A percentile compares a stretch with the other conserved stretches of the same genome.
Evolutionary conservation across 2,797 vertebrate species (phyloP).

Genomic region (Molossus molossus): DNA sequence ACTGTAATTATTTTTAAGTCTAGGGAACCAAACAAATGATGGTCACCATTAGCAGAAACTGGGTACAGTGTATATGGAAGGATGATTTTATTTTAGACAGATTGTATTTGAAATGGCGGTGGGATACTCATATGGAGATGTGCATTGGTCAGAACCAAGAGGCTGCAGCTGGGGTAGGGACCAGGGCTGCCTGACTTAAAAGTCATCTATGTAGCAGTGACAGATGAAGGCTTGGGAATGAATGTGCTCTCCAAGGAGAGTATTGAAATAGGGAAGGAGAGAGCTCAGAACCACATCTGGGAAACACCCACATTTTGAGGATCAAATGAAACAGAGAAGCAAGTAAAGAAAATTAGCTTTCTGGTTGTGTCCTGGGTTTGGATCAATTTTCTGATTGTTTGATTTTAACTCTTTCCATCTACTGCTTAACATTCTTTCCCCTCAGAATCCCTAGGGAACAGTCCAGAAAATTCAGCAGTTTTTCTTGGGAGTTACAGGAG

Average conservation of each 20-base stretch:
- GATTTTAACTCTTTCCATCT: constrained; percentile 50
- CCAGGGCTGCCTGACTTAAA: background rate
- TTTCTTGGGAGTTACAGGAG: background rate
- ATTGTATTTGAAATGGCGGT: constrained; percentile 40
- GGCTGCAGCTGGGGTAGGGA: background rate
- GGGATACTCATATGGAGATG: background rate
- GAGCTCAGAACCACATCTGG: background rate
- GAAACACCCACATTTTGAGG: constrained; percentile 25
- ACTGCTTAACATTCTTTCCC: constrained; percentile 22
- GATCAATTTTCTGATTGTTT: constrained; percentile 34
- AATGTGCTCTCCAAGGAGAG: background rate
- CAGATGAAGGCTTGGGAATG: background rate
- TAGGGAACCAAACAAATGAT: constrained; percentile 40
- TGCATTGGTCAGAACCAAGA: background rate
- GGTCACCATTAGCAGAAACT: background rate
- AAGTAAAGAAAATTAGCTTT: constrained; percentile 50
- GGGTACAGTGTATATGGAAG: background rate
- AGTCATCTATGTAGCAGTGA: background rate
- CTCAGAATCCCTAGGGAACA: constrained; percentile 1
- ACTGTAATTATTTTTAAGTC: constrained; percentile 33
- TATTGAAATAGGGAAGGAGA: constrained; percentile 22
- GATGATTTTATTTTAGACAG: constrained; percentile 15
- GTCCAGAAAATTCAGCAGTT: background rate
- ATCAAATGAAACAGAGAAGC: background rate
- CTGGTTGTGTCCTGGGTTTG: constrained; percentile 22